Percentiles rank a stretch among this genome's conserved stretches.
phyloP scores from a whole-genome alignment of 2,888 invertebrate species.

The Cordilura impudica region DNA sequence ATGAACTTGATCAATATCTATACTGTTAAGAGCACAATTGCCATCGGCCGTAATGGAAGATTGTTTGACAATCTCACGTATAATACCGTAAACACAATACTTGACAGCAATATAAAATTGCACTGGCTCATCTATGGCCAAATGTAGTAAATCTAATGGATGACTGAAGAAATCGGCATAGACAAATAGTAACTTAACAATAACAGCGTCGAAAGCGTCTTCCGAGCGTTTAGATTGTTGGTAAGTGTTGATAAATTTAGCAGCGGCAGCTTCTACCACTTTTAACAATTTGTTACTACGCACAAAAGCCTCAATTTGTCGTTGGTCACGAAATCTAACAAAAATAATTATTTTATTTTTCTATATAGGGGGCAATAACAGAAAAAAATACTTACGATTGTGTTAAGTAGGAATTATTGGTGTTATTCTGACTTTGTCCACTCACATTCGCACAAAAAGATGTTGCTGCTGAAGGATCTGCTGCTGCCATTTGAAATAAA shows the following conservation, averaged over 20 bases:
- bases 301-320: conserved; percentile 68
- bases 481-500: neutral
- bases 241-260: conserved; percentile 66
- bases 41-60: neutral
- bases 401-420: conserved; percentile 26
- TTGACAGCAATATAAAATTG: conserved; percentile 71
- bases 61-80: conserved; percentile 66
- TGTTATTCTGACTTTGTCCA: neutral
- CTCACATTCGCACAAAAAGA: neutral
- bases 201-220: conserved; percentile 69
- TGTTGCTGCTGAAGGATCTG: neutral
- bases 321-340: conserved; percentile 72
- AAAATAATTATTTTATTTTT: neutral
- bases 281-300: conserved; percentile 67
- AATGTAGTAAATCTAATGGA: conserved; percentile 66
- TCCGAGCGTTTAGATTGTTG: conserved; percentile 67
- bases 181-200: conserved; percentile 68
- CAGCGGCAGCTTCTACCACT: conserved; percentile 67
- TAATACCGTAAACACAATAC: conserved; percentile 69
- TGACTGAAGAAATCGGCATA: conserved; percentile 68
- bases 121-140: conserved; percentile 70
- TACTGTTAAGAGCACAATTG: conserved; percentile 43
- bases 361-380: neutral
- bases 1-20: conserved; percentile 73
- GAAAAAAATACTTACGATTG: conserved; percentile 57